Conservation (phyloP, 2,113 vertebrate genomes). For the Narcine bancroftii region DNA sequence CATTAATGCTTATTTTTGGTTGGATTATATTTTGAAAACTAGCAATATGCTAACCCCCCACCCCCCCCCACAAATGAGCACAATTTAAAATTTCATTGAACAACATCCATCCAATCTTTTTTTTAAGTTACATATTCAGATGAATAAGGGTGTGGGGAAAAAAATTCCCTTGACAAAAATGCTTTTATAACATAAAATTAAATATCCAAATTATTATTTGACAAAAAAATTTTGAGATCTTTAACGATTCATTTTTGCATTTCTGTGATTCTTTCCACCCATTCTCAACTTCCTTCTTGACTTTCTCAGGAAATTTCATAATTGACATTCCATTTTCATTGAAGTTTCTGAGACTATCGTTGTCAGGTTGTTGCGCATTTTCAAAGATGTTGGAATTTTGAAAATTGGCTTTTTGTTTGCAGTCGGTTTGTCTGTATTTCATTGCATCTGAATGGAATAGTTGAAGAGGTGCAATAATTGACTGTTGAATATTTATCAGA, state of each 20-base stretch:
- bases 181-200: not conserved
- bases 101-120: not conserved
- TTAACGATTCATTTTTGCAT: not conserved
- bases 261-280: not conserved
- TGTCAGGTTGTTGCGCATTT: not conserved
- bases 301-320: not conserved
- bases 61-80: not conserved
- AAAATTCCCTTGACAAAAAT: not conserved
- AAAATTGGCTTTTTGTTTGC: conserved; percentile 27
- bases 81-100: not conserved
- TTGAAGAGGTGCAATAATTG: conserved; percentile 11
- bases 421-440: conserved; percentile 19
- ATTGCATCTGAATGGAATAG: not conserved
- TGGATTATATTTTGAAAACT: not conserved
- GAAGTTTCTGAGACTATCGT: not conserved
- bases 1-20: not conserved
- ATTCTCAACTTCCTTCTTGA: not conserved
- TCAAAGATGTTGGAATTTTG: conserved; percentile 1
- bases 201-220: not conserved
- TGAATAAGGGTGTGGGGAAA: not conserved
- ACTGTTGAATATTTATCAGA: not conserved
- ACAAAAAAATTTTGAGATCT: not conserved
- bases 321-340: not conserved
- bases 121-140: not conserved
- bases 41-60: not conserved